Percentiles rank a stretch among this genome's conserved stretches.
Evolutionary conservation across 2,888 invertebrate species (phyloP).

Genomic region (Dynastes maya): DNA sequence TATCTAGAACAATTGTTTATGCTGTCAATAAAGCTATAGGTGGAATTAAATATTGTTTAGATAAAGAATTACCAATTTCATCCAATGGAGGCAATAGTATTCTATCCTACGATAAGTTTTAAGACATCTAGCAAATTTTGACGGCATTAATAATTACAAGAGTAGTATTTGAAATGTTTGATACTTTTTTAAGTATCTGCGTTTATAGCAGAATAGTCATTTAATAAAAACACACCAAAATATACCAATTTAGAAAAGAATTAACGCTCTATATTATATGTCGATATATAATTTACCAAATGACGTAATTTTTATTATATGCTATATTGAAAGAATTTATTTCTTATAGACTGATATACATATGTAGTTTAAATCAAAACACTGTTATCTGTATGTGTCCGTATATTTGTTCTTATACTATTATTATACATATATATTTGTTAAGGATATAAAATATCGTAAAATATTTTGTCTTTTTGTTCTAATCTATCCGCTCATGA

Average conservation of each 20-base stretch:
- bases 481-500: background rate
- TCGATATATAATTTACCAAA: constrained; percentile 38
- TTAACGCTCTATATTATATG: constrained; percentile 26
- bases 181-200: constrained; percentile 27
- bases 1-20: constrained; percentile 20
- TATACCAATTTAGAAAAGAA: constrained; percentile 23
- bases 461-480: constrained; percentile 16
- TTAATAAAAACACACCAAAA: constrained; percentile 32
- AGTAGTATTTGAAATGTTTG: constrained; percentile 39
- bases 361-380: constrained; percentile 56
- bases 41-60: too few relatives aligned
- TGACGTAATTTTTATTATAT: constrained; percentile 38
- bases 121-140: background rate
- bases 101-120: background rate
- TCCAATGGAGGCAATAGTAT: background rate
- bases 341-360: constrained; percentile 54
- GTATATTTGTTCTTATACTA: constrained; percentile 56
- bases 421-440: constrained; percentile 56
- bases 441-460: constrained; percentile 53
- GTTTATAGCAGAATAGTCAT: constrained; percentile 27
- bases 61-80: too few relatives aligned
- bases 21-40: background rate
- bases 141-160: constrained; percentile 26
- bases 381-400: constrained; percentile 57
- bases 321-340: constrained; percentile 49